phyloP scores from a whole-genome alignment of 2,797 vertebrate species.

The Cryptoblepharus egeriae region DNA sequence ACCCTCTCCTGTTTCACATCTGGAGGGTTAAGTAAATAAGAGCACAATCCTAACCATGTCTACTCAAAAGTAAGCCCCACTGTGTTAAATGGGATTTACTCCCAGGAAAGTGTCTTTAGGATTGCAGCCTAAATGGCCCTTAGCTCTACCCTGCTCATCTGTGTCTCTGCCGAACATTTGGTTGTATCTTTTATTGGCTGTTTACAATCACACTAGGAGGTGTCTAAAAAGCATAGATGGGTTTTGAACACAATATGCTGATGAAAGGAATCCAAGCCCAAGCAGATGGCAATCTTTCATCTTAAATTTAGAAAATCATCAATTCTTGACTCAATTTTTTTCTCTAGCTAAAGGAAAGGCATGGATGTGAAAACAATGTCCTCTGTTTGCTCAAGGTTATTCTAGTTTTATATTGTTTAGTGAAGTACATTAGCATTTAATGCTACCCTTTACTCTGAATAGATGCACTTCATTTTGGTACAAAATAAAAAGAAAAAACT shows the following conservation, averaged over 20 bases:
- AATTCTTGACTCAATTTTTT: slow-evolving; percentile 44
- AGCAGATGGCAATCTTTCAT: slow-evolving; percentile 71
- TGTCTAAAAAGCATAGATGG: background rate
- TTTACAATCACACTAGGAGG: slow-evolving; percentile 53
- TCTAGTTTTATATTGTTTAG: too few relatives aligned
- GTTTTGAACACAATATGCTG: slow-evolving; percentile 44
- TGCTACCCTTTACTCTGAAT: background rate
- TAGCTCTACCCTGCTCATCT: background rate
- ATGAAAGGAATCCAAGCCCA: slow-evolving; percentile 42
- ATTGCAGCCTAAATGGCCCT: too few relatives aligned
- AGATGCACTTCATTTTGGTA: slow-evolving; percentile 1
- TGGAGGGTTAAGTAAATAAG: too few relatives aligned
- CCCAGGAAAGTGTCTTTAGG: too few relatives aligned
- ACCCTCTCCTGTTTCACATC: too few relatives aligned
- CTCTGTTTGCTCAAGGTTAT: slow-evolving; percentile 44
- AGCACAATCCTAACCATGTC: too few relatives aligned
- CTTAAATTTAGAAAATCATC: slow-evolving; percentile 64
- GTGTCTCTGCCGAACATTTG: slow-evolving; percentile 31
- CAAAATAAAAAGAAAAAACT: background rate
- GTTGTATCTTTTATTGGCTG: slow-evolving; percentile 35
- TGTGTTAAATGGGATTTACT: too few relatives aligned
- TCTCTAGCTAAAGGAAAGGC: slow-evolving; percentile 37
- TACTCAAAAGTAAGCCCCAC: too few relatives aligned
- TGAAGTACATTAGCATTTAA: background rate
- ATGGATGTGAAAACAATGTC: slow-evolving; percentile 22